Base-by-base conservation (phyloP, 92 coral and sea anemone species). In the Umimayanthus chanpuru region DNA sequence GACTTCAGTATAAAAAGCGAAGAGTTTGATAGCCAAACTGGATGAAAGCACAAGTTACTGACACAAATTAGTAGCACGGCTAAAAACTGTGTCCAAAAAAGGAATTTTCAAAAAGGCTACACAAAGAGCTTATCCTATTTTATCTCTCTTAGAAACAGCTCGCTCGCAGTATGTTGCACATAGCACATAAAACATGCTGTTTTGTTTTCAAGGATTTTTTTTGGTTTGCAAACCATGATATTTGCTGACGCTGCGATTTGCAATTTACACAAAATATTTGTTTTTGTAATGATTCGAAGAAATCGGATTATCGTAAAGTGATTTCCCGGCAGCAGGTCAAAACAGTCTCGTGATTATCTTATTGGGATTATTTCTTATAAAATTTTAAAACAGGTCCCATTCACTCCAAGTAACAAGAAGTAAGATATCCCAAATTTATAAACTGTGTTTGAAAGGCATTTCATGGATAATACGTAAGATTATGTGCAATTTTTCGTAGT, bases 161-260 rank as follows among this genome's bases (percentile, higher is more conserved):
- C 68, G n/a, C n/a, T 3, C n/a, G 8, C 1, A 9, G 11, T 47
- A 47, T 1, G 10, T 47, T 47, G 50, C 8, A 47, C 50, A 7
- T 6, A 47, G n/a, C 23, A 44, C 66, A 77, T 47, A 20, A 78
- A n/a, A 21, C 5, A 23, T 15, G 2, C n/a, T 73, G 53, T 47
- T 21, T 77, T 44, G 18, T 71, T 26, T 71, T 32, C 15, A 71
- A 71, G 76, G 26, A 4, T 15, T 28, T 20, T 20, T 36, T 81
- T 65, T 12, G 4, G 23, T 28, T 50, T 4, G 14, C 16, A 82
- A 39, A 25, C 26, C 68, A 26, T 16, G 30, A 15, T 47, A 78
- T 78, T 78, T 70, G 78, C 87, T 68, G 87, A 83, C 77, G 64
- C 64, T 43, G 87, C 87, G 78, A 44, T 83, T 83, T 80, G 26